phyloP scores from a whole-genome alignment of 1,140 invertebrate species.

The Zaprionus gabonicus region DNA sequence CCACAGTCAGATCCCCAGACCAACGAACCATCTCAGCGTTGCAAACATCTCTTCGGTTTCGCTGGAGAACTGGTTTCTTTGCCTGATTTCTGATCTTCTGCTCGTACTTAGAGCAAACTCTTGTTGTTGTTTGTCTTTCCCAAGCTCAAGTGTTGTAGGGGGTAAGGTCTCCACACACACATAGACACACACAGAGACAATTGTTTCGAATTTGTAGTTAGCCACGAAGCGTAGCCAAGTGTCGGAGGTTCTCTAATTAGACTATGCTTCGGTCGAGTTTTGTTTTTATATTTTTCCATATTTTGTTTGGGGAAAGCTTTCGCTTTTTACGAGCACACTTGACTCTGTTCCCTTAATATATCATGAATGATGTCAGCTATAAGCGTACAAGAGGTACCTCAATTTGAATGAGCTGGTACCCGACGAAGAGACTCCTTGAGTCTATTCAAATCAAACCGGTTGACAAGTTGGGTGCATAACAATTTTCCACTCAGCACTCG shows the following conservation, averaged over 20 bases:
- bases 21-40: not conserved
- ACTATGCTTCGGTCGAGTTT: slow-evolving; percentile 8
- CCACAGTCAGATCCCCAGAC: slow-evolving; percentile 10
- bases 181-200: slow-evolving; percentile 13
- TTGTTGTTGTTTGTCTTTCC: slow-evolving; percentile 40
- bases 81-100: slow-evolving; percentile 25
- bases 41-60: not conserved
- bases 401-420: not conserved
- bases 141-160: slow-evolving; percentile 42
- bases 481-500: slow-evolving; percentile 27
- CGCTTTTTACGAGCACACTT: slow-evolving; percentile 60
- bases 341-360: slow-evolving; percentile 36
- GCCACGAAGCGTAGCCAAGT: slow-evolving; percentile 58
- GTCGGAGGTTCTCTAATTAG: slow-evolving; percentile 67
- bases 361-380: slow-evolving; percentile 4
- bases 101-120: slow-evolving; percentile 7
- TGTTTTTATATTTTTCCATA: slow-evolving; percentile 12
- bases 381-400: not conserved
- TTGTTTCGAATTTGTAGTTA: slow-evolving; percentile 38
- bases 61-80: slow-evolving; percentile 62
- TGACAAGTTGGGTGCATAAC: slow-evolving; percentile 36
- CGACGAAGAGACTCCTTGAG: not conserved
- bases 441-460: slow-evolving; percentile 61
- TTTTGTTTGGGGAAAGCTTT: slow-evolving; percentile 52
- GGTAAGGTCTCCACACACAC: not conserved